A percentile compares a stretch with the other conserved stretches of the same genome.
These are phyloP conservation scores for Ariopsis seemanni DNA, from an alignment of 2,113 vertebrate genomes.

Conservation along the genomic window DNA sequence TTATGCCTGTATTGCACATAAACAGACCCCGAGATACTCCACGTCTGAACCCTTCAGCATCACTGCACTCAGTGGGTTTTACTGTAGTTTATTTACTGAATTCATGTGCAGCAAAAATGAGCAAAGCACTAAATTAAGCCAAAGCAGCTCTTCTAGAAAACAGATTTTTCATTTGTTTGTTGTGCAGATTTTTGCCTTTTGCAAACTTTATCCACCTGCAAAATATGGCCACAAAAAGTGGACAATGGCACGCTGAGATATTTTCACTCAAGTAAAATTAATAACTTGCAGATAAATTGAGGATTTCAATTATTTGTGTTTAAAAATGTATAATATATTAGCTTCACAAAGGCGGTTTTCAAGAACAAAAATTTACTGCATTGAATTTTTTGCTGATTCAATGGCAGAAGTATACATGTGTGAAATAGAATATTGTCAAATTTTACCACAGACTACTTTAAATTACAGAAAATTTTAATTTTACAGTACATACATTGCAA, in stretches of 20 bases:
- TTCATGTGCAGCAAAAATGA: not conserved
- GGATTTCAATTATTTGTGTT: not conserved
- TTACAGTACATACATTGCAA: too few species aligned
- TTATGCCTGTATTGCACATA: slow-evolving; percentile 64
- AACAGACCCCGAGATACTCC: slow-evolving; percentile 48
- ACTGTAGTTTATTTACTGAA: not conserved
- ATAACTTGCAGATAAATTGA: not conserved
- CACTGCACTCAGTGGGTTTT: slow-evolving; percentile 52
- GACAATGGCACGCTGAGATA: not conserved
- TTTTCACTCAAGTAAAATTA: not conserved
- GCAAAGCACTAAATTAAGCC: not conserved
- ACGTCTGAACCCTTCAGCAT: slow-evolving; percentile 49
- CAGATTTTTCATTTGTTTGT: not conserved
- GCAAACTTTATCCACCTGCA: not conserved
- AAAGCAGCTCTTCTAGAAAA: not conserved
- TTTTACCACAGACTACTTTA: too few species aligned
- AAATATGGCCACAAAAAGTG: not conserved
- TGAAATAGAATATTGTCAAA: too few species aligned
- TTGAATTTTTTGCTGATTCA: too few species aligned
- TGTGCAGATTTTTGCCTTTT: not conserved
- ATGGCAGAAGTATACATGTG: too few species aligned
- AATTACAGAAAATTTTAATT: too few species aligned
- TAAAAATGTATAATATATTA: not conserved
- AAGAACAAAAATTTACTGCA: too few species aligned
- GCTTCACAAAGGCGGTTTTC: not conserved